phyloP scores from a whole-genome alignment of 2,113 vertebrate species.

The Ciconia maguari region DNA sequence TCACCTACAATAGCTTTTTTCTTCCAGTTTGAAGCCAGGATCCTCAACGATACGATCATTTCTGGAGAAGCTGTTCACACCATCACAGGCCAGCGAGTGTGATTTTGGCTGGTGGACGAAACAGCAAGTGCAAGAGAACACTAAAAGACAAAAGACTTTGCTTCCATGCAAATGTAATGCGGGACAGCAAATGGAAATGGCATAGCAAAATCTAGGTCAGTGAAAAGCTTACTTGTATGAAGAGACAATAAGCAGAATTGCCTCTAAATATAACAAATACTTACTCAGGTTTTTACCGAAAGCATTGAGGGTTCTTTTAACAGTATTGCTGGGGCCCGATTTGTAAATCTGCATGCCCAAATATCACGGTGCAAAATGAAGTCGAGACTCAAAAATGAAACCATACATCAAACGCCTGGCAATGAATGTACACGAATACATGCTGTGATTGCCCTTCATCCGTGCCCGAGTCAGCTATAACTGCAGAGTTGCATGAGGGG shows the following conservation, averaged over 20 bases:
- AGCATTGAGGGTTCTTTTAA: conserved; percentile 7
- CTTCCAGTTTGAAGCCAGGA: background rate
- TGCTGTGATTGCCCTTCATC: accelerated
- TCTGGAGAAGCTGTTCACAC: background rate
- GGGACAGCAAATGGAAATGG: conserved; percentile 22
- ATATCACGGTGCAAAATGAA: background rate
- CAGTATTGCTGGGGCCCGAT: background rate
- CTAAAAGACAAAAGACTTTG: conserved; percentile 18
- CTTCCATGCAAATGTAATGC: conserved; percentile 4
- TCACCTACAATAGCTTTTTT: background rate
- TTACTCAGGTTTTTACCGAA: conserved; percentile 29
- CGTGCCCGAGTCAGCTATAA: background rate
- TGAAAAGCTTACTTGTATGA: conserved; percentile 25
- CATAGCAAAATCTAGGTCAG: conserved; percentile 57
- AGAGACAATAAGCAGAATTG: conserved; percentile 43
- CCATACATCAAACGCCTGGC: background rate
- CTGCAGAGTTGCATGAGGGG: accelerated
- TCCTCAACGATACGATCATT: background rate
- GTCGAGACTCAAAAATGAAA: background rate
- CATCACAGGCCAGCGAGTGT: background rate
- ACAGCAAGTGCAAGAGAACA: background rate
- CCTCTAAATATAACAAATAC: conserved; percentile 59
- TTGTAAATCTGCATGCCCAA: background rate
- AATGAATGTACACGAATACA: accelerated
- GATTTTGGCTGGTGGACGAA: background rate